Evolutionary conservation across 64 coral and sea anemone species (phyloP).

Genomic region (Porites lutea): DNA sequence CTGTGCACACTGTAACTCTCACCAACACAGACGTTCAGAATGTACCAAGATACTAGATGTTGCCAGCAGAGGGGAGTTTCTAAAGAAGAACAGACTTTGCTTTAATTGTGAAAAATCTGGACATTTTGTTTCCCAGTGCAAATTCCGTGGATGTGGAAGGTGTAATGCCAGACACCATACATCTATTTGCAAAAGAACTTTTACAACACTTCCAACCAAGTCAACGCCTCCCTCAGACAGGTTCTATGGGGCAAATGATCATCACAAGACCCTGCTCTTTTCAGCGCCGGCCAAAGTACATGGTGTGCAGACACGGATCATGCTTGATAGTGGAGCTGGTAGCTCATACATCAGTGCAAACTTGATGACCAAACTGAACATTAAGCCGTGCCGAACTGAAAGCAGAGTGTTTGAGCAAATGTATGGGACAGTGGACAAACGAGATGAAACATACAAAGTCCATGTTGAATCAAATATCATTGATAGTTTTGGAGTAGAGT

Average conservation of each 20-base stretch:
- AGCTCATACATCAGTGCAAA: constrained; percentile 72
- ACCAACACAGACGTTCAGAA: no score
- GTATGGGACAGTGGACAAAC: constrained; percentile 54
- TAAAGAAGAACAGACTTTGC: constrained; percentile 41
- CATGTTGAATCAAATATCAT: not conserved
- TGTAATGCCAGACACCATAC: constrained; percentile 53
- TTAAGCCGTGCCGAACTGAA: constrained; percentile 35
- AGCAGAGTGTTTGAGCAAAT: constrained; percentile 67
- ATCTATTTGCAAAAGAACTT: constrained; percentile 14
- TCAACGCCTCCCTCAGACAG: not conserved
- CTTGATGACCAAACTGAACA: constrained; percentile 57
- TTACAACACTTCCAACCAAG: not conserved
- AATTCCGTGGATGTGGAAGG: constrained; percentile 23
- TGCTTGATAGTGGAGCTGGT: constrained; percentile 69
- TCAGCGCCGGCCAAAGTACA: no score
- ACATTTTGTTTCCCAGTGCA: constrained; percentile 40
- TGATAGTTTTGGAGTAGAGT: not conserved
- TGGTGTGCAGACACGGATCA: constrained; percentile 58
- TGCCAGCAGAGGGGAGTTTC: constrained; percentile 31
- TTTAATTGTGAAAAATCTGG: constrained; percentile 36
- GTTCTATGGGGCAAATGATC: constrained; percentile 52
- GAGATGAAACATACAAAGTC: constrained; percentile 43
- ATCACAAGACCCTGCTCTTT: constrained; percentile 45
- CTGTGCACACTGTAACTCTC: no score
- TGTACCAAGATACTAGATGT: constrained; percentile 63